Evolutionary conservation across 2,888 invertebrate genomes (phyloP).

Genomic region (Cerastis leucographa): DNA sequence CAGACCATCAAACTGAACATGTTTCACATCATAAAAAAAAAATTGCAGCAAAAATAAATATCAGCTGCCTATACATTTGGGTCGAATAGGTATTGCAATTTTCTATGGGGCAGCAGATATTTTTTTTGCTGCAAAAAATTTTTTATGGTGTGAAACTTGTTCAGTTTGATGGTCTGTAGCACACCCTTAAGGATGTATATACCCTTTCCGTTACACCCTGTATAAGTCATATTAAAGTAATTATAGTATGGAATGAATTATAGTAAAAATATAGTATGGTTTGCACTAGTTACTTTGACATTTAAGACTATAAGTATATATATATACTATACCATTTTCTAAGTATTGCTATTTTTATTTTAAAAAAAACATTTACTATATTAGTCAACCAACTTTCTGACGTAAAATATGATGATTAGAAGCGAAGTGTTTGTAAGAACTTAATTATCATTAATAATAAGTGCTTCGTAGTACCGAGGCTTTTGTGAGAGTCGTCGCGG

Average conservation of each 20-base stretch:
- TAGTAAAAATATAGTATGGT: no score
- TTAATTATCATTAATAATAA: conserved; percentile 6
- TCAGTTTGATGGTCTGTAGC: no score
- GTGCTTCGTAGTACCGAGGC: neutral
- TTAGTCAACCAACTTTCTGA: conserved; percentile 8
- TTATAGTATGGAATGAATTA: conserved; percentile 20
- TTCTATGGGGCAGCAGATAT: no score
- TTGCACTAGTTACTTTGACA: conserved; percentile 36
- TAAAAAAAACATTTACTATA: neutral
- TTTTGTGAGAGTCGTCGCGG: neutral
- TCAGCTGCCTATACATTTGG: no score
- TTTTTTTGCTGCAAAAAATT: no score
- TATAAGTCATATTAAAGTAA: neutral
- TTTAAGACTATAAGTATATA: conserved; percentile 22
- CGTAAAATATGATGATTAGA: conserved; percentile 5
- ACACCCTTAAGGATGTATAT: no score
- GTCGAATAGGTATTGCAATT: no score
- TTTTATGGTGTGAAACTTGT: no score
- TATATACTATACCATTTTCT: conserved; percentile 10
- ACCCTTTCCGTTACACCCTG: no score
- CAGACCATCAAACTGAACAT: no score
- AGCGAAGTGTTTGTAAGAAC: conserved; percentile 9
- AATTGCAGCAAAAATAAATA: no score
- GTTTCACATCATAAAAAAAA: no score
- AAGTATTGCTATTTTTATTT: conserved; percentile 1